These are phyloP conservation scores for Drosophila baimaii DNA, from an alignment of 1,140 invertebrate species.

Conservation along the genomic window DNA sequence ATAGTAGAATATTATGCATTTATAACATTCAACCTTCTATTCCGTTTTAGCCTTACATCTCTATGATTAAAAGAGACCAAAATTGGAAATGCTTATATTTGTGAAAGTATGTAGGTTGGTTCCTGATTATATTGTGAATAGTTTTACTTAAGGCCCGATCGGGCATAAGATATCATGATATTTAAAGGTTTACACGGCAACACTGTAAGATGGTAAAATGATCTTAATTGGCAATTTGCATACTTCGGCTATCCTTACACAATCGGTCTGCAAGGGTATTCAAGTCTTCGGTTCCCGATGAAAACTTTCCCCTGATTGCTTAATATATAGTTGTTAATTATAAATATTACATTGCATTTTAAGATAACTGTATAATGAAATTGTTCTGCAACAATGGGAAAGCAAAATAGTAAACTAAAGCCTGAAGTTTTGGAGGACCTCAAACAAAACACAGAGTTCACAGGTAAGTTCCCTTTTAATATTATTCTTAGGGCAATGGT, in stretches of 20 bases:
- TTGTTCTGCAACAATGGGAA: conserved; percentile 91
- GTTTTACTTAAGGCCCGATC: neutral
- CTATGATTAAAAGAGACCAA: neutral
- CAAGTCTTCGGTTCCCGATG: conserved; percentile 35
- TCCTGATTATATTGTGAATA: neutral
- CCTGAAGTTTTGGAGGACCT: conserved; percentile 98
- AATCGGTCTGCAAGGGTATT: conserved; percentile 42
- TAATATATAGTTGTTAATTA: conserved; percentile 10
- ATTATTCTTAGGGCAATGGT: neutral
- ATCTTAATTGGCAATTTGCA: too few species aligned
- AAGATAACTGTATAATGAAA: conserved; percentile 71
- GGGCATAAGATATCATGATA: neutral
- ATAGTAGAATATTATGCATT: neutral
- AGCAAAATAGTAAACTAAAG: conserved; percentile 99
- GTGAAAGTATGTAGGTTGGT: neutral
- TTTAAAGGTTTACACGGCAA: conserved; percentile 14
- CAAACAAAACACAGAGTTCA: conserved; percentile 98
- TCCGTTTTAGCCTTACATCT: conserved; percentile 1
- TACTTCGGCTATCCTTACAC: neutral
- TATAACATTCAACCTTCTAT: neutral
- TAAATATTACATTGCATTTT: conserved; percentile 52
- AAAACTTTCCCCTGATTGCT: neutral
- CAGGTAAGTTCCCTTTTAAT: conserved; percentile 87
- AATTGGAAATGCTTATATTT: neutral
- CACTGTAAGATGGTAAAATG: conserved; percentile 1